These are phyloP conservation scores for Exaiptasia diaphana DNA, from an alignment of 64 coral and sea anemone species.

Conservation along the genomic window DNA sequence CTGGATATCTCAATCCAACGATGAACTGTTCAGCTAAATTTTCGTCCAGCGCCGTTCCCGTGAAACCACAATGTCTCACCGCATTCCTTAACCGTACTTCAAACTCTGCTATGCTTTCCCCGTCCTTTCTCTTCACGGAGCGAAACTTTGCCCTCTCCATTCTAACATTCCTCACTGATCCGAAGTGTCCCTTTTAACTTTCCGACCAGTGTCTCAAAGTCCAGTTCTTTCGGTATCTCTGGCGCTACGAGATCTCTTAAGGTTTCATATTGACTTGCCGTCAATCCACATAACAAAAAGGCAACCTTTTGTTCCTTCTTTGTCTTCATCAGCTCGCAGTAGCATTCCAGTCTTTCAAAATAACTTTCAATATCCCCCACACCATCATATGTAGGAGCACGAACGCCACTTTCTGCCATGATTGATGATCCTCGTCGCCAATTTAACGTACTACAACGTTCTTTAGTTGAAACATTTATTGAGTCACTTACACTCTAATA, in stretches of 20 bases:
- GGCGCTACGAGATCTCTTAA: conserved; percentile 19
- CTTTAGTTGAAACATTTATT: no score
- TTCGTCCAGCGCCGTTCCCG: conserved; percentile 1
- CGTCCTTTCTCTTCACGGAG: neutral
- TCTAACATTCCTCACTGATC: neutral
- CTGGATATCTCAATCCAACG: neutral
- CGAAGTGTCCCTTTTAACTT: conserved; percentile 11
- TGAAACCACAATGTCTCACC: conserved; percentile 32
- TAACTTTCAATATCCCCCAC: conserved; percentile 19
- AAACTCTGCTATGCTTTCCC: neutral
- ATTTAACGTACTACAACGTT: neutral
- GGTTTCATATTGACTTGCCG: conserved; percentile 12
- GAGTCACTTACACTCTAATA: no score
- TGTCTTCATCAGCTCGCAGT: conserved; percentile 24
- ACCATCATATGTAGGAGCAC: neutral
- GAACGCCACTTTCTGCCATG: neutral
- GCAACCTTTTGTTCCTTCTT: conserved; percentile 13
- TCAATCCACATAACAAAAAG: conserved; percentile 27
- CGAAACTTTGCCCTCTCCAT: conserved; percentile 31
- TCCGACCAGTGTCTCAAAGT: neutral
- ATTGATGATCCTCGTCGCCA: conserved; percentile 14
- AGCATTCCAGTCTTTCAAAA: conserved; percentile 3
- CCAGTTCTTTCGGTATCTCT: neutral
- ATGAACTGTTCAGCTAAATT: conserved; percentile 13
- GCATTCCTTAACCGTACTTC: conserved; percentile 17